Conservation (phyloP, 2,888 invertebrate species). For the Spilarctia lutea region DNA sequence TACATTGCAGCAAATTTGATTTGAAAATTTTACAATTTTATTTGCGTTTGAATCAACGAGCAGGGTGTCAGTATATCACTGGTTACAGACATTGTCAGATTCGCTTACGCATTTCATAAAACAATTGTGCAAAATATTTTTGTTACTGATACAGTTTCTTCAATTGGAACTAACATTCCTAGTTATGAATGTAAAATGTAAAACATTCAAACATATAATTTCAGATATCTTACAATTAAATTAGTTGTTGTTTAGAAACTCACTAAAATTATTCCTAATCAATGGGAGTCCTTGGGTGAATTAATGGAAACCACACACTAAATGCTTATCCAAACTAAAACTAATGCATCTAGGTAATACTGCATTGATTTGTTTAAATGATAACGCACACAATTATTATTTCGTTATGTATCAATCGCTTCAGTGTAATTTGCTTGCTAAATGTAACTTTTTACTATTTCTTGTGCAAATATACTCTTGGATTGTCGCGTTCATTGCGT, state of each 20-base stretch:
- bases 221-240: neutral
- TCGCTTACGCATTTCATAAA: constrained; percentile 10
- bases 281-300: neutral
- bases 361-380: too few species aligned
- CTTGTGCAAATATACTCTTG: too few species aligned
- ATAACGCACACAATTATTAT: too few species aligned
- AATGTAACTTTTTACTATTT: too few species aligned
- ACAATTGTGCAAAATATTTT: constrained; percentile 16
- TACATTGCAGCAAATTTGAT: neutral
- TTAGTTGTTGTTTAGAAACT: neutral
- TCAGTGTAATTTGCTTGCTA: too few species aligned
- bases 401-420: too few species aligned
- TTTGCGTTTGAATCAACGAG: neutral
- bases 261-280: too few species aligned
- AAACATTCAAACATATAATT: neutral
- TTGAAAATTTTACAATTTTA: too few species aligned
- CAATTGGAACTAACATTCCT: constrained; percentile 4
- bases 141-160: constrained; percentile 14
- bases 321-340: too few species aligned
- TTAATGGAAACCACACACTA: neutral
- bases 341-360: too few species aligned
- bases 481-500: too few species aligned
- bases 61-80: neutral
- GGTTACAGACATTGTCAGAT: constrained; percentile 10
- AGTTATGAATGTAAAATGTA: neutral